These are phyloP conservation scores for Ophraella communa DNA, from an alignment of 2,888 invertebrate species.

Conservation along the genomic window DNA sequence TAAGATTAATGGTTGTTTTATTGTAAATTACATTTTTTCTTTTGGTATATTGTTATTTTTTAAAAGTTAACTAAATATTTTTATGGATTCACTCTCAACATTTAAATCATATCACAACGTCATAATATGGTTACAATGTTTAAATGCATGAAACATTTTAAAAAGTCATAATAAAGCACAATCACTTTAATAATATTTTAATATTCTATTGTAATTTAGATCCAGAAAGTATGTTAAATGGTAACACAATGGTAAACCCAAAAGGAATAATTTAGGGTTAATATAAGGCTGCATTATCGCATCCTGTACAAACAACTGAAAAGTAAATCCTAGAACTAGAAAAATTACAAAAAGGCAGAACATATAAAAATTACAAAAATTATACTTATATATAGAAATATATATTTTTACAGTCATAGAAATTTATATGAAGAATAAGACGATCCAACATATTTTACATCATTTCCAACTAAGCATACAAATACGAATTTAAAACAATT, in stretches of 20 bases:
- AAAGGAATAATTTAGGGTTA: background rate
- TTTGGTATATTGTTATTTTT: too few relatives aligned
- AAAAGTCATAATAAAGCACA: too few relatives aligned
- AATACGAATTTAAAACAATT: background rate
- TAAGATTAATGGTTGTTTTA: too few relatives aligned
- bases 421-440: constrained; percentile 13
- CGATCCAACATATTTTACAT: background rate
- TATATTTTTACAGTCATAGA: constrained; percentile 23
- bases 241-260: constrained; percentile 38
- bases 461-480: background rate
- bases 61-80: too few relatives aligned
- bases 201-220: background rate
- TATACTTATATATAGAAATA: constrained; percentile 29
- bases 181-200: background rate
- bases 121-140: too few relatives aligned
- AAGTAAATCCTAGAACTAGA: constrained; percentile 32
- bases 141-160: too few relatives aligned
- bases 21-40: too few relatives aligned
- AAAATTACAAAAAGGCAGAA: constrained; percentile 44
- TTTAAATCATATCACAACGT: too few relatives aligned
- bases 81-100: too few relatives aligned
- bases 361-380: constrained; percentile 43
- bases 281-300: constrained; percentile 20
- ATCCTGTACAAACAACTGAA: constrained; percentile 26
- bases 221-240: constrained; percentile 24